Base-by-base conservation (phyloP, 2,113 vertebrate species). In the Geococcyx californianus region DNA sequence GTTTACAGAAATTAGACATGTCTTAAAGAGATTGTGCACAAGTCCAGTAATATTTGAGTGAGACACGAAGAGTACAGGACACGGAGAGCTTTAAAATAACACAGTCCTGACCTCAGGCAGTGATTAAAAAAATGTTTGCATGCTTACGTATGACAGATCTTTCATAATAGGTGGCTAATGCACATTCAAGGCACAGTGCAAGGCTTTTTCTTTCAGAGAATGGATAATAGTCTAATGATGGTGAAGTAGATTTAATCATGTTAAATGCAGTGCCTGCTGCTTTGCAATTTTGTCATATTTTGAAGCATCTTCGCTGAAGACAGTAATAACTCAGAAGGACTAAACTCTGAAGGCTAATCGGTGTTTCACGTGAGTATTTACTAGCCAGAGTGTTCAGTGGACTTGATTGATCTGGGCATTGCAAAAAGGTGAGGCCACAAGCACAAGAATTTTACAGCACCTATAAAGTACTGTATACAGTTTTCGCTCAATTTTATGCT, bases 401-500 rank as follows among this genome's bases (percentile, higher is more conserved):
- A 36, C 74, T 86, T 95, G 97, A 96, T 78, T 86, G 95, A 97
- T 97, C 89, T 63, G 82, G 93, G 96, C 47, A 76, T 88, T 72
- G 97, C 94, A 76, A 49, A 96, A 94, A 94, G 94, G 72, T 81
- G 38, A 91, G 93, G 73, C 92, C 94, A 93, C 78, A 70, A 88
- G 87, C 90, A 90, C 45, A 7, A n/a, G 76, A 38, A 44, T 97
- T 98, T 98, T 97, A 98, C 95, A 85, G 94, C 81, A 36, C 58
- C 97, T 66, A 94, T 97, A 97, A 98, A 98, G 85, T 42, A 64
- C 91, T 72, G 51, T 54, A 72, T 90, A 94, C 89, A 95, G 94
- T 75, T 96, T 97, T 93, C 73, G 68, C 95, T 95, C 95, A 72
- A 74, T 97, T 95, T 97, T 97, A 95, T 95, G 96, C 96, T 79